Percentiles rank a stretch among this genome's conserved stretches.
Evolutionary conservation across 2,113 vertebrate species (phyloP).

Genomic region (Tautogolabrus adspersus): DNA sequence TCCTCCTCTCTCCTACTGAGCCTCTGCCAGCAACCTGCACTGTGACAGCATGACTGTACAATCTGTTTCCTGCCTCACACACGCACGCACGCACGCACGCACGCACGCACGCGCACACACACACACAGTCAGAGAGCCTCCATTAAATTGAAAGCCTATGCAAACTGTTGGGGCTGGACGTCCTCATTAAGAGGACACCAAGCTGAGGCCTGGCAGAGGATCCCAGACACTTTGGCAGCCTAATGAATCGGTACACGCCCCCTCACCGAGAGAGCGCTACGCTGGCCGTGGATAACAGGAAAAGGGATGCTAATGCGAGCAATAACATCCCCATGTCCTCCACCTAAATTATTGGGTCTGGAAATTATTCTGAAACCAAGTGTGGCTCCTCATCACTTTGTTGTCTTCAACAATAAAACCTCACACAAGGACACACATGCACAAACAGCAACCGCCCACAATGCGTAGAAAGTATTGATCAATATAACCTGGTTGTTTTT

Average conservation of each 20-base stretch:
- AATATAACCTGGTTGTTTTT: conserved; percentile 6
- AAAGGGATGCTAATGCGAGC: conserved; percentile 26
- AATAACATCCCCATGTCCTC: conserved; percentile 1
- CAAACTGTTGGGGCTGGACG: conserved; percentile 68
- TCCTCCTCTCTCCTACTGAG: conserved; percentile 16
- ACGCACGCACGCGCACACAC: conserved; percentile 8
- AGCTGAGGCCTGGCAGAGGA: conserved; percentile 64
- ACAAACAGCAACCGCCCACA: conserved; percentile 13
- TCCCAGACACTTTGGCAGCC: conserved; percentile 56
- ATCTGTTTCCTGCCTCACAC: conserved; percentile 39
- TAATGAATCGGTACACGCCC: conserved; percentile 70
- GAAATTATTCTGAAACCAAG: not conserved
- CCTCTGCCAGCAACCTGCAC: conserved; percentile 29
- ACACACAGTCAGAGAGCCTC: conserved; percentile 55
- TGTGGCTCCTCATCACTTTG: conserved; percentile 6
- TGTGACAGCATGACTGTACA: conserved; percentile 56
- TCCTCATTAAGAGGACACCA: conserved; percentile 76
- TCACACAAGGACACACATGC: not conserved
- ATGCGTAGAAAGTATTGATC: conserved; percentile 7
- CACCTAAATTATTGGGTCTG: not conserved
- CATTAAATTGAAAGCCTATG: conserved; percentile 70
- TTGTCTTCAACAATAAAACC: not conserved
- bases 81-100: too few relatives aligned
- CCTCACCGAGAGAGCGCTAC: conserved; percentile 49
- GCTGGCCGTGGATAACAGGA: conserved; percentile 23